Evolutionary conservation across 2,797 vertebrate species (phyloP), one percentile per base, ranked within the genome.

Genomic region (Amblyopsis hoosieri): DNA sequence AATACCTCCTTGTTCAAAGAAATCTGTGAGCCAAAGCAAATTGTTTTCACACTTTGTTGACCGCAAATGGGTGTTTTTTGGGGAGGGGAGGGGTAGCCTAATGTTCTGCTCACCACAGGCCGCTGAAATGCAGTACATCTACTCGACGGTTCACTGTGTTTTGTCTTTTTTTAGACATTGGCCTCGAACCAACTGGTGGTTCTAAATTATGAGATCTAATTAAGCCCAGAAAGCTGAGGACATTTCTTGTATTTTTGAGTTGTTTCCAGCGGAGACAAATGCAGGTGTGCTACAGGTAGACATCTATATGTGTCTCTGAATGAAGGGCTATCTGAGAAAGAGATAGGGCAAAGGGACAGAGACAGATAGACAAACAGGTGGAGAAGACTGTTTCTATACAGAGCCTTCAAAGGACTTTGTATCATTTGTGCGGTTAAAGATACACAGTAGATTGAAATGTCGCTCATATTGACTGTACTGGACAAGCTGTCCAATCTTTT

Each of bases 21-120:
- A 89, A 92, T 89, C 68, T 90, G 91, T 90, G 54, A 69, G 84
- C 79, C 76, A 67, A 91, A 93, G 94, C 94, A 92, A 75, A 93
- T 93, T 83, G 85, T 74, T 0, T 73, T 92, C 86, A 90, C 93
- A 92, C 88, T 83, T 69, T 88, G 80, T 55, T 90, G 91, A 59
- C 63, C 76, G 62, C 74, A 72, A 92, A 94, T 86, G 85, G 85
- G 60, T 83, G 82, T 60, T 80, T 88, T 89, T 89, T 37, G 54
- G 51, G 58, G 58, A n/a, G 13, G 12, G 12, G 23, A n/a, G 33
- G 83, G 76, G 79, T 47, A 2, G 37, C 74, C 63, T 82, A 80
- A 76, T 80, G 81, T 79, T 77, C 12, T 45, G 31, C 51, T 63
- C 59, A 55, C 53, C 61, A 76, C 74, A 72, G 64, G 64, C 72